phyloP scores from a whole-genome alignment of 2,797 vertebrate species.

The Apogon talboti region DNA sequence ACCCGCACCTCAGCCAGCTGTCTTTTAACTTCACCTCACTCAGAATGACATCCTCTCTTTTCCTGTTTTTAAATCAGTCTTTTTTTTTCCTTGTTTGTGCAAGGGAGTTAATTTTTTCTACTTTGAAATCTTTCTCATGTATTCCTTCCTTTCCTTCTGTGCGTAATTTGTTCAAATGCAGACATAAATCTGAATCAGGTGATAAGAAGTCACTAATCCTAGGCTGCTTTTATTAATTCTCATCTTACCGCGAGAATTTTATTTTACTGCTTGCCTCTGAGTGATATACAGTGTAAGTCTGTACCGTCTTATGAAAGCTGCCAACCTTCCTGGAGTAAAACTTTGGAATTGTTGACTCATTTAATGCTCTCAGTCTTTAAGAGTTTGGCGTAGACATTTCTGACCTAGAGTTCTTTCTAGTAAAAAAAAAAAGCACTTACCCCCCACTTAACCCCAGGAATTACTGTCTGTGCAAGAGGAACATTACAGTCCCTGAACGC shows the following conservation, averaged over 20 bases:
- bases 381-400: conserved; percentile 48
- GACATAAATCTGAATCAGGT: conserved; percentile 36
- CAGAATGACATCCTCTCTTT: conserved; percentile 15
- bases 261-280: conserved; percentile 44
- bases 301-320: conserved; percentile 27
- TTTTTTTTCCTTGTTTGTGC: conserved; percentile 4
- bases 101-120: not conserved
- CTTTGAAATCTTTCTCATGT: not conserved
- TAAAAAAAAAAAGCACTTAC: conserved; percentile 42
- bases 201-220: conserved; percentile 42
- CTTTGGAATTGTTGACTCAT: conserved; percentile 62
- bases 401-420: conserved; percentile 54
- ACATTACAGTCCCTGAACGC: conserved; percentile 41
- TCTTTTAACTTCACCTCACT: conserved; percentile 35
- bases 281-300: conserved; percentile 36
- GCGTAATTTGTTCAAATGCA: not conserved
- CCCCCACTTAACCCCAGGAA: conserved; percentile 43
- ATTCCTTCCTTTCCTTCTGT: conserved; percentile 6
- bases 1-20: conserved; percentile 34
- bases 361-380: conserved; percentile 31
- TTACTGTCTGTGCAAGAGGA: conserved; percentile 47
- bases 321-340: conserved; percentile 49
- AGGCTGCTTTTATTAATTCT: conserved; percentile 35
- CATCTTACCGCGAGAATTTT: conserved; percentile 34
- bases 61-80: not conserved